phyloP scores from a whole-genome alignment of 1,140 invertebrate genomes.

The Drosophila miranda region DNA sequence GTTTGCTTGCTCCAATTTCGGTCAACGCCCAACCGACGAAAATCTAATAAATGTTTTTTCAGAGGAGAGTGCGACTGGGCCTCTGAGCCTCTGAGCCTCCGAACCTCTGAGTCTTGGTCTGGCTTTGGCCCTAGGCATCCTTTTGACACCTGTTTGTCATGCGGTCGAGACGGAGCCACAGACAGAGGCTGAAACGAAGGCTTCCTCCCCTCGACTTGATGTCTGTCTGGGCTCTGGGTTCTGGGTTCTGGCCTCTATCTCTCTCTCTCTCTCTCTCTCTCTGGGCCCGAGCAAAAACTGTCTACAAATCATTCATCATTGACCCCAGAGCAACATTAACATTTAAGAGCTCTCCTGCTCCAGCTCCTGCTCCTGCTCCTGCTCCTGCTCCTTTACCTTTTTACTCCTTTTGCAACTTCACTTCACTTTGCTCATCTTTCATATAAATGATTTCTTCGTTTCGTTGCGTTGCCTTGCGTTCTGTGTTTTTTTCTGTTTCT shows the following conservation, averaged over 20 bases:
- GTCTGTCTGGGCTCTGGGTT: conserved; percentile 2
- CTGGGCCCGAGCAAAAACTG: conserved; percentile 28
- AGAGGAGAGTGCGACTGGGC: not conserved
- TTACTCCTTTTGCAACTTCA: conserved; percentile 48
- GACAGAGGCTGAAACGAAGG: not conserved
- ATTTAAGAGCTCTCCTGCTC: conserved; percentile 6
- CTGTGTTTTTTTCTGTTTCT: conserved; percentile 12
- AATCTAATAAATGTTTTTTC: conserved; percentile 69
- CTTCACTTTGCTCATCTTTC: conserved; percentile 58
- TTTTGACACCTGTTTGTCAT: conserved; percentile 76
- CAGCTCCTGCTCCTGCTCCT: not conserved
- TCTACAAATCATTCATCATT: conserved; percentile 78
- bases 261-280: not conserved
- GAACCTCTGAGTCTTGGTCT: not conserved
- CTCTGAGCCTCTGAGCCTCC: too few species aligned
- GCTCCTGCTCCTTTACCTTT: conserved; percentile 3
- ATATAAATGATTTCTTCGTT: conserved; percentile 69
- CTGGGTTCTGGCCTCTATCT: not conserved
- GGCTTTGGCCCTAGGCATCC: conserved; percentile 29
- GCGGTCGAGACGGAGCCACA: conserved; percentile 25
- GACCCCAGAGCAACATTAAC: conserved; percentile 47
- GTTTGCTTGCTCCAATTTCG: conserved; percentile 46
- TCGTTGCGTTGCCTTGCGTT: conserved; percentile 16
- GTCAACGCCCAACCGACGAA: conserved; percentile 50
- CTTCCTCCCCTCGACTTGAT: too few species aligned